Evolutionary conservation across 2,113 vertebrate species (phyloP), one percentile per base, ranked within the genome.

Genomic region (Chamaetylas fuelleborni): DNA sequence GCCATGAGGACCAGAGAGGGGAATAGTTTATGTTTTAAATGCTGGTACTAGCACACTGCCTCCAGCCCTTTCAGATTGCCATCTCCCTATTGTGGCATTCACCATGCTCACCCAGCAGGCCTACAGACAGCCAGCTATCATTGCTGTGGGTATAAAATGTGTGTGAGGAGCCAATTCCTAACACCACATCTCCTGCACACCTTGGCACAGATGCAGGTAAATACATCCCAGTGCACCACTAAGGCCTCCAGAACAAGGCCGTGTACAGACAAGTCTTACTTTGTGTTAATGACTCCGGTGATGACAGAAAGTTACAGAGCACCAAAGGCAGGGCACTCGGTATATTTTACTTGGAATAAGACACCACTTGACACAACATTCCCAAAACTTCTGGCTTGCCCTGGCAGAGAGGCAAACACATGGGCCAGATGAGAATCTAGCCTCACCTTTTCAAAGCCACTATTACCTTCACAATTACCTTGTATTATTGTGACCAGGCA

Each of bases 301-400:
- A 92, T 95, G 97, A 96, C 95, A 95, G 91, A 94, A 90, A 78
- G 79, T 92, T 92, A 94, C 36, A 69, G 84, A 70, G 73, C 11
- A 82, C 51, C 66, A 84, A 84, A 88, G 48, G 70, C 50, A 87
- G 54, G 51, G 81, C 51, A 34, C 53, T 95, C 47, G 83, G 80
- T 89, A 3, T 96, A 95, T 97, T 97, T 97, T 92, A 64, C 73
- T 95, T 96, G 96, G 93, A 96, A 94, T 60, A 62, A 51, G 77
- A 66, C 81, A 50, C 54, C 67, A 20, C 66, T 86, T 88, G 81
- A 84, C 61, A 73, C 8, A 24, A 85, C 58, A 73, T 86, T 93
- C 91, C 43, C 66, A 54, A 79, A 65, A 93, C 82, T 91, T 92
- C 54, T 84, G 61, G 57, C 22, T 86, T 20, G 50, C 19, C 53